A percentile compares a stretch with the other conserved stretches of the same genome.
Evolutionary conservation across 1,140 invertebrate species (phyloP).

Genomic region (Saxidomus purpurata): DNA sequence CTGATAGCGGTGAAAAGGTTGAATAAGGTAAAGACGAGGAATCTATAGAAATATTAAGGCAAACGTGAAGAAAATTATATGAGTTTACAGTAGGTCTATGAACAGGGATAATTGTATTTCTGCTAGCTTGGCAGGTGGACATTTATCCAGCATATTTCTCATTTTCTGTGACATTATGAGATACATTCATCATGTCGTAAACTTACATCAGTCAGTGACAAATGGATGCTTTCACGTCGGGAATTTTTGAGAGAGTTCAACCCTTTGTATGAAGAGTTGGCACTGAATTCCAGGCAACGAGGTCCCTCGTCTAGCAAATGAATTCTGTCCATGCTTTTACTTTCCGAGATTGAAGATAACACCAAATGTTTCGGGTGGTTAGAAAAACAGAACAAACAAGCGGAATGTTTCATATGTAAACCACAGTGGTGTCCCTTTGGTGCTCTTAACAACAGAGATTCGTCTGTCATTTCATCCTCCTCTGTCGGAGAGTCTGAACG

Average conservation of each 20-base stretch:
- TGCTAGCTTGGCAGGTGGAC: no score
- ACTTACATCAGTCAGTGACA: constrained; percentile 34
- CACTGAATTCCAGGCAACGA: background rate
- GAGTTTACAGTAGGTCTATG: no score
- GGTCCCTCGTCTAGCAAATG: background rate
- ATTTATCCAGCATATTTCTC: no score
- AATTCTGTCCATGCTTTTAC: constrained; percentile 10
- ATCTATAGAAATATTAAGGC: no score
- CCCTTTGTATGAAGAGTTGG: background rate
- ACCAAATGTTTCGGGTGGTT: constrained; percentile 50
- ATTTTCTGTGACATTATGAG: background rate
- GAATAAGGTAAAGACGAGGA: no score
- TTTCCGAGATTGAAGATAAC: constrained; percentile 13
- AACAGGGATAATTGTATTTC: no score
- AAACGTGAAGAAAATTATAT: no score
- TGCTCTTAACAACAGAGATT: background rate
- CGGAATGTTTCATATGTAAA: constrained; percentile 45
- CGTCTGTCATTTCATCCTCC: background rate
- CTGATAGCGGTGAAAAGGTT: no score
- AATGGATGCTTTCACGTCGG: constrained; percentile 28
- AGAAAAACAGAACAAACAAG: constrained; percentile 57
- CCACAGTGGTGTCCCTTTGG: background rate
- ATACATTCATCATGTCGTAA: constrained; percentile 11
- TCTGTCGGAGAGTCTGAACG: background rate
- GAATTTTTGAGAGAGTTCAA: background rate